Evolutionary conservation across 2,888 invertebrate species (phyloP).

Genomic region (Phortica okadai): DNA sequence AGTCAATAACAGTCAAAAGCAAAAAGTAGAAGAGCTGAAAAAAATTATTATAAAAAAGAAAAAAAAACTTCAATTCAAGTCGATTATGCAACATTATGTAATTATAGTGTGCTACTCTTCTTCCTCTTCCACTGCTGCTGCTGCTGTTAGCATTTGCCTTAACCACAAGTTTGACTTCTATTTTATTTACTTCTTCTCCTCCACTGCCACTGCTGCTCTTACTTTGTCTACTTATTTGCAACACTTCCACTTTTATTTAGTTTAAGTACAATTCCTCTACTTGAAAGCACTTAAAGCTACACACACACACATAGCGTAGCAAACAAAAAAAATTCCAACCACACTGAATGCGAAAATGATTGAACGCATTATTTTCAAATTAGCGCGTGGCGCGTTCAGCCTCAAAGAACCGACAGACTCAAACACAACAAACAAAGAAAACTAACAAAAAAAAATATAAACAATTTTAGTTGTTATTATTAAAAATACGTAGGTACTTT

Average conservation of each 20-base stretch:
- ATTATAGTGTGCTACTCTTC: conserved; percentile 50
- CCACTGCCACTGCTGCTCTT: neutral
- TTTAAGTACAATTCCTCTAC: neutral
- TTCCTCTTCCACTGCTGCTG: neutral
- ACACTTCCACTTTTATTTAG: neutral
- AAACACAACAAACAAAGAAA: neutral
- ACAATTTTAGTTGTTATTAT: neutral
- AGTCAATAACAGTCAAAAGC: conserved; percentile 33
- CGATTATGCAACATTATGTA: conserved; percentile 69
- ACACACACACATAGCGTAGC: neutral
- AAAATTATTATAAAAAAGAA: neutral
- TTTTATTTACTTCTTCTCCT: neutral
- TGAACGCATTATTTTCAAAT: conserved; percentile 72
- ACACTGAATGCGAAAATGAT: conserved; percentile 64
- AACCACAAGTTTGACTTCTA: neutral
- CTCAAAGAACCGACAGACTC: conserved; percentile 25
- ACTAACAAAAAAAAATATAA: neutral
- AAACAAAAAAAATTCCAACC: neutral
- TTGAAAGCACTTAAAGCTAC: neutral
- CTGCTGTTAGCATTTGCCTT: too few relatives aligned
- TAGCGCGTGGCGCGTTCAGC: conserved; percentile 59
- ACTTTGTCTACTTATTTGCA: neutral
- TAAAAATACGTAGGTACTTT: conserved; percentile 37
- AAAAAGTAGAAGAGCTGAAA: conserved; percentile 17
- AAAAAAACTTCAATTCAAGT: neutral